Evolutionary conservation across 1,140 invertebrate genomes (phyloP).

Genomic region (Cyclina sinensis): DNA sequence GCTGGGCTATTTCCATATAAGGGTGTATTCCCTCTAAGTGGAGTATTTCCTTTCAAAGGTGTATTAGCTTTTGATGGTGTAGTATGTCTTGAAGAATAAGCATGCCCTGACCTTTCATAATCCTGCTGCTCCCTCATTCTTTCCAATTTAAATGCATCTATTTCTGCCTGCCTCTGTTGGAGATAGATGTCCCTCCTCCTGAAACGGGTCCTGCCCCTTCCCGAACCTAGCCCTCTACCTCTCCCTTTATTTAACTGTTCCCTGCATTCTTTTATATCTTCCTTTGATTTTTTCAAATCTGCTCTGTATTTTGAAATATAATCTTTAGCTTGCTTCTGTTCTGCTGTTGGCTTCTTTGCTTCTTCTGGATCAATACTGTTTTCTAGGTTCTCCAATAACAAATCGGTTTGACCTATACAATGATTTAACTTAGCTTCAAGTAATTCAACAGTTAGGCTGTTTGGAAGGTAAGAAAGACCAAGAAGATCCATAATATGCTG

Average conservation of each 20-base stretch:
- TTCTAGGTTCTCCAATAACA: slow-evolving; percentile 73
- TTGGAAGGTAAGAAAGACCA: slow-evolving; percentile 70
- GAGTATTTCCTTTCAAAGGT: slow-evolving; percentile 45
- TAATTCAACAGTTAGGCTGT: slow-evolving; percentile 76
- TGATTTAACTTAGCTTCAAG: slow-evolving; percentile 79
- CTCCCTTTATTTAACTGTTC: slow-evolving; percentile 49
- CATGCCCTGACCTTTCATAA: slow-evolving; percentile 47
- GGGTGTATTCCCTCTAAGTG: slow-evolving; percentile 55
- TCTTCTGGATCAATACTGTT: slow-evolving; percentile 54
- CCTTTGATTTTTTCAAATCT: slow-evolving; percentile 70
- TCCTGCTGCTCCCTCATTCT: slow-evolving; percentile 67
- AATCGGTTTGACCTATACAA: slow-evolving; percentile 78
- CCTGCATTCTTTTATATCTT: slow-evolving; percentile 67
- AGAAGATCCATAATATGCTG: slow-evolving; percentile 75
- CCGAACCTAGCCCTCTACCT: slow-evolving; percentile 10
- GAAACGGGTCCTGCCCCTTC: slow-evolving; percentile 17
- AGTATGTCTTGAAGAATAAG: not conserved
- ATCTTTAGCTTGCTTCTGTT: slow-evolving; percentile 52
- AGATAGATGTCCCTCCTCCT: slow-evolving; percentile 46
- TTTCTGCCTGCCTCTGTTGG: slow-evolving; percentile 67
- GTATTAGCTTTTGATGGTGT: slow-evolving; percentile 37
- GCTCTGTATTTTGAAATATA: slow-evolving; percentile 61
- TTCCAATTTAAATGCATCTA: slow-evolving; percentile 74
- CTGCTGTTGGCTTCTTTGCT: not conserved
- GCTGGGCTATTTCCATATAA: slow-evolving; percentile 57